A percentile compares a stretch with the other conserved stretches of the same genome.
Evolutionary conservation across 2,888 invertebrate species (phyloP).

Genomic region (Mythimna vitellina): DNA sequence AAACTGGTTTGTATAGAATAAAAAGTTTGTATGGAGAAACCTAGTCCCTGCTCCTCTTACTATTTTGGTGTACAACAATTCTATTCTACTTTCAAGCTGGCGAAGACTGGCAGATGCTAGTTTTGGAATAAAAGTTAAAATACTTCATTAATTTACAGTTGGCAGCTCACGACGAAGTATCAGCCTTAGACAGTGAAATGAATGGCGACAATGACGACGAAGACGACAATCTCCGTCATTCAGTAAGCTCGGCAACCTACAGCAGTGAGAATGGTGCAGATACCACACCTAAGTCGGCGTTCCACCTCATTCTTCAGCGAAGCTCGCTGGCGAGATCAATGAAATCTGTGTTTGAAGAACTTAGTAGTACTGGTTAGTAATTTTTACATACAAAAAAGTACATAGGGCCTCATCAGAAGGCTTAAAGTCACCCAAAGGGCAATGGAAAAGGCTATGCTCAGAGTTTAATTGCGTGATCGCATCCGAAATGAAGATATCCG

Average conservation of each 20-base stretch:
- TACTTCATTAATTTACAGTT: conserved; percentile 72
- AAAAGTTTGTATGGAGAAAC: too few species aligned
- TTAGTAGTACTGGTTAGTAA: conserved; percentile 91
- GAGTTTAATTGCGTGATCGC: too few species aligned
- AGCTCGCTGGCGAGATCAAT: conserved; percentile 96
- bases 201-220: conserved; percentile 86
- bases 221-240: conserved; percentile 82
- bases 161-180: conserved; percentile 91
- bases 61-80: too few species aligned
- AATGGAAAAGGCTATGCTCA: too few species aligned
- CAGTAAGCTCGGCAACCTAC: conserved; percentile 81
- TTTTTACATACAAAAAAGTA: too few species aligned
- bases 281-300: conserved; percentile 91
- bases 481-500: too few species aligned
- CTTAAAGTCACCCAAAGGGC: too few species aligned
- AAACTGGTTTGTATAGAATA: too few species aligned
- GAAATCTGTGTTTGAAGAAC: conserved; percentile 95
- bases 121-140: neutral
- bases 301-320: conserved; percentile 94
- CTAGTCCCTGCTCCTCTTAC: too few species aligned
- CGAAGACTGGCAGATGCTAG: too few species aligned
- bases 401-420: too few species aligned
- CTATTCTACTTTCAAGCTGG: too few species aligned
- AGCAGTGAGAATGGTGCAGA: conserved; percentile 74
- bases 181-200: conserved; percentile 86